Percentiles rank a stretch among this genome's conserved stretches.
Conservation (phyloP, 2,888 invertebrate genomes). For the Acrobeloides nanus region DNA sequence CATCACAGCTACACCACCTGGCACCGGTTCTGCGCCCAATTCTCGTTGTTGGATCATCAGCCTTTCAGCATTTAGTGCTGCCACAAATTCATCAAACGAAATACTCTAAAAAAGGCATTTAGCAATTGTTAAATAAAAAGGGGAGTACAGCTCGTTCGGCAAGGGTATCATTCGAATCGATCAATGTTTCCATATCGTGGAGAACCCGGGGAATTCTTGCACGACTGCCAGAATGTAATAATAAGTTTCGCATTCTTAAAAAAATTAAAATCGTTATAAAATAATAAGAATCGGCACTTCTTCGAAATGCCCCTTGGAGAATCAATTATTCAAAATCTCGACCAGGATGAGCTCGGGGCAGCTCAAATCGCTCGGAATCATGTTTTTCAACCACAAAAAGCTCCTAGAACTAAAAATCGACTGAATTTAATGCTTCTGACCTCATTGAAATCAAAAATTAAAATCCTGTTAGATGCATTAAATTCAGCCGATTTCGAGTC, state of each 20-base stretch:
- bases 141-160: slow-evolving; percentile 32
- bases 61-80: slow-evolving; percentile 6
- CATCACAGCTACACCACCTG: slow-evolving; percentile 1
- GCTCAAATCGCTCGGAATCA: no score
- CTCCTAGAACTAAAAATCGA: no score
- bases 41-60: slow-evolving; percentile 1
- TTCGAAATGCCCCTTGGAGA: no score
- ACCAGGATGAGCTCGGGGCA: no score
- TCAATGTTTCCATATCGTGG: slow-evolving; percentile 28
- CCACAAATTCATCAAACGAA: slow-evolving; percentile 9
- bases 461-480: no score
- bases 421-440: no score
- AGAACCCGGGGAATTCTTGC: slow-evolving; percentile 8
- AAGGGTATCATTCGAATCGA: slow-evolving; percentile 37
- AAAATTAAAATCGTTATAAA: slow-evolving; percentile 1
- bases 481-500: no score
- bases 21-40: slow-evolving; percentile 12
- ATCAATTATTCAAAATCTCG: no score
- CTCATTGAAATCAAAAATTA: no score
- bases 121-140: no score
- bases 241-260: slow-evolving; percentile 10
- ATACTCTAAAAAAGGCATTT: no score
- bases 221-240: slow-evolving; percentile 3
- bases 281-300: background rate
- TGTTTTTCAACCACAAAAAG: no score